These are phyloP conservation scores for Drosophila nikananu DNA, from an alignment of 1,140 invertebrate species.

Conservation along the genomic window DNA sequence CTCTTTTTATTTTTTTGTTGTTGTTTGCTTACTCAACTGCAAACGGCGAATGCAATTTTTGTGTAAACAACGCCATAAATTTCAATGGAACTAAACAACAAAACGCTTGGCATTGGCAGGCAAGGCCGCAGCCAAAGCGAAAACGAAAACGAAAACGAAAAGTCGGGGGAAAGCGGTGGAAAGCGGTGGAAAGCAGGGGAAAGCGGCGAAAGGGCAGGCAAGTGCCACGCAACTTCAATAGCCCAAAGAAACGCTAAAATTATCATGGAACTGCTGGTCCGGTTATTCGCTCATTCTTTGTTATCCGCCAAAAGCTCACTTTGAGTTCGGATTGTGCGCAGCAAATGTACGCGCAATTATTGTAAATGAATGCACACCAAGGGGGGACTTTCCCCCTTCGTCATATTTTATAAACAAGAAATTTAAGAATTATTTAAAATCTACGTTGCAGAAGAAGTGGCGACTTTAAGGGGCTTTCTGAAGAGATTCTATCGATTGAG, in stretches of 20 bases:
- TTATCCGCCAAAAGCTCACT: constrained; percentile 14
- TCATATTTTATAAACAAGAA: background rate
- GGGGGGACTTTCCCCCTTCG: background rate
- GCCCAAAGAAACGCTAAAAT: constrained; percentile 38
- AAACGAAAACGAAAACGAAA: background rate
- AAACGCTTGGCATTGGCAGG: constrained; percentile 65
- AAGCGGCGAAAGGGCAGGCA: constrained; percentile 7
- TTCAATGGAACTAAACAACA: constrained; percentile 80
- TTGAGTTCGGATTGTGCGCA: constrained; percentile 43
- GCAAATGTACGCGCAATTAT: constrained; percentile 75
- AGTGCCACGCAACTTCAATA: constrained; percentile 20
- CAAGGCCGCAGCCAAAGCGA: constrained; percentile 57
- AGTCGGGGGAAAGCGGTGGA: background rate
- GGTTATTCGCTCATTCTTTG: constrained; percentile 39
- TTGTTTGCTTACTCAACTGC: constrained; percentile 78
- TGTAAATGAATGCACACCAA: constrained; percentile 48
- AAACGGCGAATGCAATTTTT: constrained; percentile 81
- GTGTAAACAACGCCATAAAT: constrained; percentile 83
- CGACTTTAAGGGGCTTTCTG: background rate
- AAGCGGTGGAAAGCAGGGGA: background rate
- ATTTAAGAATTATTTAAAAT: background rate
- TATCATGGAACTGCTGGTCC: constrained; percentile 52
- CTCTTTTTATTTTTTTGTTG: background rate
- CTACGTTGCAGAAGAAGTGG: too few species aligned
- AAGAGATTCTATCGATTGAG: background rate